These are phyloP conservation scores for Corythornis vintsioides DNA, from an alignment of 2,113 vertebrate species.

Conservation along the genomic window DNA sequence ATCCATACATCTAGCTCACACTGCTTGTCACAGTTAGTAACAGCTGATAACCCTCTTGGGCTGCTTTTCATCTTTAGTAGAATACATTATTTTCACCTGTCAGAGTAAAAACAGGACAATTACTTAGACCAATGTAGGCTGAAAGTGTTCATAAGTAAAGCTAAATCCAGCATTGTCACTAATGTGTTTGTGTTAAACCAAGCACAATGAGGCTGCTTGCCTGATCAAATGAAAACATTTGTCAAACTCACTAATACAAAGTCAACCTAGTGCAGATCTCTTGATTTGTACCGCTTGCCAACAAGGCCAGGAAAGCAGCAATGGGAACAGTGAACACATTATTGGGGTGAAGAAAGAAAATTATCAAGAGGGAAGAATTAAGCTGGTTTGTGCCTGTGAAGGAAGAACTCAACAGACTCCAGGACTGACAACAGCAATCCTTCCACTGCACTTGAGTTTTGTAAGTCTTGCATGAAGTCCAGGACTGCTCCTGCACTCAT, in stretches of 20 bases:
- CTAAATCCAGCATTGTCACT: constrained; percentile 49
- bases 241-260: constrained; percentile 37
- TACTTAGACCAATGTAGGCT: constrained; percentile 58
- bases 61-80: constrained; percentile 42
- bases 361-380: not conserved
- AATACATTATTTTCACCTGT: constrained; percentile 68
- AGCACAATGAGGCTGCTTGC: constrained; percentile 37
- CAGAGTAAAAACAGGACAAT: constrained; percentile 66
- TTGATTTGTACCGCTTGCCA: constrained; percentile 27
- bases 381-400: not conserved
- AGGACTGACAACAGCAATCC: not conserved
- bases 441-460: not conserved
- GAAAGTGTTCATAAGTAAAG: constrained; percentile 51
- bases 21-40: constrained; percentile 37
- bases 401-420: not conserved
- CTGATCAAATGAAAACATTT: constrained; percentile 67
- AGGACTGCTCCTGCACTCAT: not conserved
- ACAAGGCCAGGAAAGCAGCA: not conserved
- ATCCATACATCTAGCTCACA: constrained; percentile 45
- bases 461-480: not conserved
- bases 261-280: constrained; percentile 16
- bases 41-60: constrained; percentile 32
- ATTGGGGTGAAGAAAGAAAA: not conserved
- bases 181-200: not conserved
- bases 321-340: not conserved